Evolutionary conservation across 2,797 vertebrate species (phyloP).

Genomic region (Siniperca undulata): DNA sequence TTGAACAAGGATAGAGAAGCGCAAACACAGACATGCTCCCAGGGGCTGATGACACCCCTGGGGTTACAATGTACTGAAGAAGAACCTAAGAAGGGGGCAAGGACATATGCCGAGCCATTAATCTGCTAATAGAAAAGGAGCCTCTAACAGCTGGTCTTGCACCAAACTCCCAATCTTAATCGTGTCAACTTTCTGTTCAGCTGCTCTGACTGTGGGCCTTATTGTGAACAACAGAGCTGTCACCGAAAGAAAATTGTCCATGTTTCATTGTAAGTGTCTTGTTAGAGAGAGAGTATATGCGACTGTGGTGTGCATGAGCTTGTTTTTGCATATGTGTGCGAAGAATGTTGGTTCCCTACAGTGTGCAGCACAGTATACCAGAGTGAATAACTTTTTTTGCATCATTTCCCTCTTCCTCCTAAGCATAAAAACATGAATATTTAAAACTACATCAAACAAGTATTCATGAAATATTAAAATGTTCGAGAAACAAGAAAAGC

Average conservation of each 20-base stretch:
- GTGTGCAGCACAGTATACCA: slow-evolving; percentile 54
- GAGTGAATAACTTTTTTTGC: slow-evolving; percentile 69
- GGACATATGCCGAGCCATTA: slow-evolving; percentile 71
- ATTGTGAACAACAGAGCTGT: slow-evolving; percentile 69
- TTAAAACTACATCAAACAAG: slow-evolving; percentile 86
- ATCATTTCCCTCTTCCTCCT: slow-evolving; percentile 79
- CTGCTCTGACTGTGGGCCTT: slow-evolving; percentile 57
- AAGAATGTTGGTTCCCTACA: slow-evolving; percentile 45
- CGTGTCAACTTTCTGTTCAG: slow-evolving; percentile 74
- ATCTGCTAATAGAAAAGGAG: slow-evolving; percentile 73
- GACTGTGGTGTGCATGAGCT: slow-evolving; percentile 35
- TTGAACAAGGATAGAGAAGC: slow-evolving; percentile 43
- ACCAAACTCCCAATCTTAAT: slow-evolving; percentile 70
- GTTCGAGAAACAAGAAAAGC: slow-evolving; percentile 81
- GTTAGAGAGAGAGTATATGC: slow-evolving; percentile 52
- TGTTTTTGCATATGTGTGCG: slow-evolving; percentile 40
- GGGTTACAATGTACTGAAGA: slow-evolving; percentile 57
- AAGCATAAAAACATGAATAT: slow-evolving; percentile 85
- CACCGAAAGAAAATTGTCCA: slow-evolving; percentile 56
- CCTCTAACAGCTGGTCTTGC: slow-evolving; percentile 71
- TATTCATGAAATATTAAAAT: slow-evolving; percentile 86
- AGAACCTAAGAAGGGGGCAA: slow-evolving; percentile 48
- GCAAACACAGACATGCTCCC: slow-evolving; percentile 61
- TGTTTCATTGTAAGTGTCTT: slow-evolving; percentile 68
- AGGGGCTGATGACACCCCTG: slow-evolving; percentile 52